Evolutionary conservation across 2,797 vertebrate species (phyloP), one percentile per base, ranked within the genome.

Genomic region (Euthynnus affinis): DNA sequence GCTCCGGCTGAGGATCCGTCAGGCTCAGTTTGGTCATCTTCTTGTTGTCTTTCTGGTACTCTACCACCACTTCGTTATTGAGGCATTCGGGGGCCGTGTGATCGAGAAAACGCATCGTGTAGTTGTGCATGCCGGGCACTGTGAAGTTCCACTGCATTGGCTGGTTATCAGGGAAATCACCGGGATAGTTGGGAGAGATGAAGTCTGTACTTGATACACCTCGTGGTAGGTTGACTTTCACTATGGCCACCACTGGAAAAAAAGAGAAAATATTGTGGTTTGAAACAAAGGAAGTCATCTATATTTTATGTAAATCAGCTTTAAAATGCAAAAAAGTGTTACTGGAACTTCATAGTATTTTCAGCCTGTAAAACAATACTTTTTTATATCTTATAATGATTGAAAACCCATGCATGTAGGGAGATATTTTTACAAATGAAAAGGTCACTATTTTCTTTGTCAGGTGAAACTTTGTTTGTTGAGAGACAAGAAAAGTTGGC

Each of bases 91-190:
- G 97, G n/a, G 85, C 55, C 0, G 76, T 96, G 85, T 95, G 92
- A 3, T 93, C 79, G 44, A 71, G 87, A 83, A 98, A 96, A 29
- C 53, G 62, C 49, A 99, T 79, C 0, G 93, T 95, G 64, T 97
- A 97, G 92, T 98, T 96, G 93, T 98, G 94, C 88, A 88, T 95
- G 2, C 87, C 78, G 0, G 97, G 97, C 20, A 99, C 44, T 0
- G 81, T 69, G 27, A 99, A 98, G 80, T 96, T 93, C 98, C 98
- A 99, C 0, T 89, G 95, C 93, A 97, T 96, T 64, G 95, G 92
- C 74, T 96, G 90, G 0, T 94, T 83, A 61, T 95, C 89, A 0
- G 97, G 97, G 71, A 99, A 96, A 46, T 93, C 90, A 0, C 1
- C 0, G 0, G 96, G 96, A 66, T 96, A 98, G 91, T 97, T 96